Conservation (phyloP, 2,113 vertebrate genomes). For the Xiphias gladius region DNA sequence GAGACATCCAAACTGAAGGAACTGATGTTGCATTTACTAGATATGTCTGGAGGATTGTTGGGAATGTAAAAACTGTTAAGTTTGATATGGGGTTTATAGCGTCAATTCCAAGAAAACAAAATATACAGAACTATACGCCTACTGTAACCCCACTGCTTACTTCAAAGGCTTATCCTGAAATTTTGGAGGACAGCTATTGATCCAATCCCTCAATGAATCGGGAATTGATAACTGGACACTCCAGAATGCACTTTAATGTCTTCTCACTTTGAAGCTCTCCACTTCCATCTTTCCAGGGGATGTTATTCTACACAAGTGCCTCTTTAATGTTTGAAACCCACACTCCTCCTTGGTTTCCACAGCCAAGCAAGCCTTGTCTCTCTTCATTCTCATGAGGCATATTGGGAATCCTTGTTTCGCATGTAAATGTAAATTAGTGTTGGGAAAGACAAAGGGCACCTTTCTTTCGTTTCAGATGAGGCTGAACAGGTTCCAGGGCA, state of each 20-base stretch:
- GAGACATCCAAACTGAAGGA: conserved; percentile 41
- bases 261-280: conserved; percentile 75
- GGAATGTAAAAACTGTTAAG: conserved; percentile 57
- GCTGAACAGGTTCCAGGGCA: conserved; percentile 62
- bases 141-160: conserved; percentile 61
- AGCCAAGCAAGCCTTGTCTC: conserved; percentile 8
- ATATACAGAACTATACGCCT: conserved; percentile 45
- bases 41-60: conserved; percentile 39
- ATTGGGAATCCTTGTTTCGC: conserved; percentile 20
- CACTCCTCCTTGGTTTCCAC: conserved; percentile 34
- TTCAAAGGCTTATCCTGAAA: conserved; percentile 81
- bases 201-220: conserved; percentile 76
- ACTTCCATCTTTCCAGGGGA: conserved; percentile 45
- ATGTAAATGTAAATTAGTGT: conserved; percentile 53
- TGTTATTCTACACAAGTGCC: conserved; percentile 54
- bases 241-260: conserved; percentile 83
- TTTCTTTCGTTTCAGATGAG: conserved; percentile 56
- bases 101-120: conserved; percentile 54
- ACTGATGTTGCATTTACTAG: conserved; percentile 58
- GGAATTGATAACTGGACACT: conserved; percentile 81
- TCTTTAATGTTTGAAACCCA: conserved; percentile 73
- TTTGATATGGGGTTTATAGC: conserved; percentile 45
- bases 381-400: background rate
- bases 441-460: conserved; percentile 47
- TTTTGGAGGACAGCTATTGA: conserved; percentile 80